These are phyloP conservation scores for Hemaris fuciformis DNA, from an alignment of 2,888 invertebrate genomes.

Conservation along the genomic window DNA sequence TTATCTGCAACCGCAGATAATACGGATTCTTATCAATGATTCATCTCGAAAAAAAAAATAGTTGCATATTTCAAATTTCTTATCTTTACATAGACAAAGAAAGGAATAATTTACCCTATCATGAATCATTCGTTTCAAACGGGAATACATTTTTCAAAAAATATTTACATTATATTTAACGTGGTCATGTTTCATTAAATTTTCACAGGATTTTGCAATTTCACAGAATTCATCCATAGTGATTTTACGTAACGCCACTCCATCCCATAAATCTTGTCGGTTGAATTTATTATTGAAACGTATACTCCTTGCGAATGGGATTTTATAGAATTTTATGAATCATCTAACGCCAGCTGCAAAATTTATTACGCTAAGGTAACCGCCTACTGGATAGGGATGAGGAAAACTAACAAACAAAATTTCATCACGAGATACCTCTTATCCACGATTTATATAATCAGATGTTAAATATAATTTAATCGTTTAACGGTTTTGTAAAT, in stretches of 20 bases:
- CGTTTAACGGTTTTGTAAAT: not conserved
- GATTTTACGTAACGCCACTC: not conserved
- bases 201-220: not conserved
- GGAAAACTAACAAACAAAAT: not conserved
- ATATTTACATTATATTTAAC: slow-evolving; percentile 7
- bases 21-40: not conserved
- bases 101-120: slow-evolving; percentile 1
- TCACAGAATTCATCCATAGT: not conserved
- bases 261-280: not conserved
- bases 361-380: slow-evolving; percentile 2
- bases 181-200: slow-evolving; percentile 1
- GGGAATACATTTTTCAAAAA: not conserved
- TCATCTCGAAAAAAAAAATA: not conserved
- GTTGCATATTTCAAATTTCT: not conserved
- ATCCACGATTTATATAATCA: not conserved
- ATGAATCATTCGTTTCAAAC: not conserved
- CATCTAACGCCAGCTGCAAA: not conserved
- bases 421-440: not conserved
- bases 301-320: slow-evolving; percentile 7
- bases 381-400: not conserved
- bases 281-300: slow-evolving; percentile 6
- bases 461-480: not conserved
- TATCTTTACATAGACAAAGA: slow-evolving; percentile 5
- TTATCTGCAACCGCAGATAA: not conserved
- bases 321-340: slow-evolving; percentile 9